These are phyloP conservation scores for Nesidiocoris tenuis DNA, from an alignment of 2,888 invertebrate species.

Conservation along the genomic window DNA sequence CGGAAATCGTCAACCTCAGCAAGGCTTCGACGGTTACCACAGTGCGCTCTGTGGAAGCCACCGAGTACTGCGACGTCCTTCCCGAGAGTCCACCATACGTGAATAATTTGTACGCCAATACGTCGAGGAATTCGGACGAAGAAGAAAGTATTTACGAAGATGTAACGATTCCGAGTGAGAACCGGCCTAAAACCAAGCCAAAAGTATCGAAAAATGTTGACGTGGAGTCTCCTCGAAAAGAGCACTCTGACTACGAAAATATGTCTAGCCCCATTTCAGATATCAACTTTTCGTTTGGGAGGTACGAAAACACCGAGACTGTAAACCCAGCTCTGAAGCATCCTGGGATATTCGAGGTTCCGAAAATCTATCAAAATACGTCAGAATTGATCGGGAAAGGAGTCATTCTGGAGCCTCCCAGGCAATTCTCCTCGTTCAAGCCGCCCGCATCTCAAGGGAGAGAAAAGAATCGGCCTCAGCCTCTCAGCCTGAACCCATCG, in stretches of 20 bases:
- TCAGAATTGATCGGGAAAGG: neutral
- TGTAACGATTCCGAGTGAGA: neutral
- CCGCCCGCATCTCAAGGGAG: neutral
- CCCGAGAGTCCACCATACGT: slow-evolving; percentile 14
- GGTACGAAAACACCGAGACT: neutral
- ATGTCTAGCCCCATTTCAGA: slow-evolving; percentile 17
- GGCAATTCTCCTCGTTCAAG: neutral
- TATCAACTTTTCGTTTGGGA: neutral
- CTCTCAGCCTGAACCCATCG: neutral
- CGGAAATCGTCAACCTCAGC: neutral
- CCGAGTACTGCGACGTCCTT: slow-evolving; percentile 7
- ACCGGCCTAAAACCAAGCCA: neutral
- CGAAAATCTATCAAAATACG: neutral
- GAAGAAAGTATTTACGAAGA: slow-evolving; percentile 3
- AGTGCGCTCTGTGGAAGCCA: neutral
- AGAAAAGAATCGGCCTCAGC: neutral
- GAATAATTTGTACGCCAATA: neutral
- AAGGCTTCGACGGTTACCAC: neutral
- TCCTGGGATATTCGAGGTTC: neutral
- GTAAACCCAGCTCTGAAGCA: slow-evolving; percentile 7
- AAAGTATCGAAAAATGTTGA: neutral
- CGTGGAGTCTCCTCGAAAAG: neutral
- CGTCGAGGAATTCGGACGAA: neutral
- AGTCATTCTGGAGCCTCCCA: neutral
- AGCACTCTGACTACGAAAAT: neutral